Evolutionary conservation across 1,140 invertebrate genomes (phyloP).

Genomic region (Nephila pilipes): DNA sequence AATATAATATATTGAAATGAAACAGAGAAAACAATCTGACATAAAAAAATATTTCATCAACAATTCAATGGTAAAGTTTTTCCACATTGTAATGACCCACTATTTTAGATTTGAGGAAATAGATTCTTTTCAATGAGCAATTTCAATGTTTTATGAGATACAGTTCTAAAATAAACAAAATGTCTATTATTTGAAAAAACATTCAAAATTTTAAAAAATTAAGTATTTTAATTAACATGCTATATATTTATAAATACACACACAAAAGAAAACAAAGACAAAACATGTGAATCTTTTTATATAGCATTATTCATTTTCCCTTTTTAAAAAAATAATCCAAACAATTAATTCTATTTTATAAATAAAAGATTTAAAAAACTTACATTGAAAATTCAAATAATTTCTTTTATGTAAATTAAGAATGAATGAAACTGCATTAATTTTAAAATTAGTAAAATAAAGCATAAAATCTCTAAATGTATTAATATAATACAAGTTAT

Average conservation of each 20-base stretch:
- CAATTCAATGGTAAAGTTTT: no score
- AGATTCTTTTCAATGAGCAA: slow-evolving; percentile 53
- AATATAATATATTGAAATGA: no score
- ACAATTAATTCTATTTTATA: neutral
- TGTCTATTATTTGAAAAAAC: neutral
- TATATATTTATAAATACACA: neutral
- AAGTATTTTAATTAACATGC: neutral
- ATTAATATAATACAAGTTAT: no score
- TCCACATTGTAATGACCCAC: no score
- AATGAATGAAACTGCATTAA: no score
- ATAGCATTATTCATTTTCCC: neutral
- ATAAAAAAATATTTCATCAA: no score
- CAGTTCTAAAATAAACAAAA: slow-evolving; percentile 38
- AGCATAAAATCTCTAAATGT: no score
- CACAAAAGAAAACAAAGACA: neutral
- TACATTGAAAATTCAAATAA: no score
- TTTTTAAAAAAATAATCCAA: neutral
- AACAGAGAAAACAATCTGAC: no score
- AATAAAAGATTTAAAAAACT: neutral
- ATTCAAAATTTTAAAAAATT: neutral
- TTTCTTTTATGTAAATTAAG: no score
- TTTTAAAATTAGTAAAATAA: no score
- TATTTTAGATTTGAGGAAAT: slow-evolving; percentile 26
- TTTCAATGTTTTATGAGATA: slow-evolving; percentile 66
- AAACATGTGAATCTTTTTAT: no score